phyloP scores from a whole-genome alignment of 2,888 invertebrate species.

The Chrysopilus asiliformis region DNA sequence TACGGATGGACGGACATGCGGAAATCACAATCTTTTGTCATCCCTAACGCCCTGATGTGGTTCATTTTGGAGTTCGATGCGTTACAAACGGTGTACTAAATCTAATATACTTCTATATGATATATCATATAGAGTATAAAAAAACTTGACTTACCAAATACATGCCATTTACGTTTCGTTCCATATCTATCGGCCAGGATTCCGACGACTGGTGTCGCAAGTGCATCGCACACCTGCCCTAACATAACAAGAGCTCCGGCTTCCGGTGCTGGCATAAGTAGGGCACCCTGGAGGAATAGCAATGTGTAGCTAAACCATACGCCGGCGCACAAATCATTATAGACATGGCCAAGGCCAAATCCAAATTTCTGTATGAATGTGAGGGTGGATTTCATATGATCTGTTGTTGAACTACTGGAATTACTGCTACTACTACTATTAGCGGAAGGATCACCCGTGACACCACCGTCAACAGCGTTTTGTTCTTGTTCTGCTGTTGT shows the following conservation, averaged over 20 bases:
- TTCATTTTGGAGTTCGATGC: too few species aligned
- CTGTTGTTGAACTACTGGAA: not conserved
- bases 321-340: conserved; percentile 89
- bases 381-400: conserved; percentile 13
- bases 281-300: conserved; percentile 59
- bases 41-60: too few species aligned
- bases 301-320: conserved; percentile 94
- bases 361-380: conserved; percentile 36
- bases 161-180: conserved; percentile 72
- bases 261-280: conserved; percentile 42
- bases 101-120: too few species aligned
- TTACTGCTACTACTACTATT: not conserved
- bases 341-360: conserved; percentile 68
- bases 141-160: conserved; percentile 60
- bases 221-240: conserved; percentile 62
- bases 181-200: conserved; percentile 66
- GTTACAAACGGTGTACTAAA: too few species aligned
- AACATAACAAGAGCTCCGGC: conserved; percentile 58
- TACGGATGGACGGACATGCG: too few species aligned
- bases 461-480: too few species aligned
- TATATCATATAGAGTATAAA: too few species aligned
- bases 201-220: conserved; percentile 78
- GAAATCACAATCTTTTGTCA: too few species aligned
- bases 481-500: too few species aligned
- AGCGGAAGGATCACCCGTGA: too few species aligned